phyloP scores from a whole-genome alignment of 2,113 vertebrate genomes.

The Rhegmatorhina hoffmannsi region DNA sequence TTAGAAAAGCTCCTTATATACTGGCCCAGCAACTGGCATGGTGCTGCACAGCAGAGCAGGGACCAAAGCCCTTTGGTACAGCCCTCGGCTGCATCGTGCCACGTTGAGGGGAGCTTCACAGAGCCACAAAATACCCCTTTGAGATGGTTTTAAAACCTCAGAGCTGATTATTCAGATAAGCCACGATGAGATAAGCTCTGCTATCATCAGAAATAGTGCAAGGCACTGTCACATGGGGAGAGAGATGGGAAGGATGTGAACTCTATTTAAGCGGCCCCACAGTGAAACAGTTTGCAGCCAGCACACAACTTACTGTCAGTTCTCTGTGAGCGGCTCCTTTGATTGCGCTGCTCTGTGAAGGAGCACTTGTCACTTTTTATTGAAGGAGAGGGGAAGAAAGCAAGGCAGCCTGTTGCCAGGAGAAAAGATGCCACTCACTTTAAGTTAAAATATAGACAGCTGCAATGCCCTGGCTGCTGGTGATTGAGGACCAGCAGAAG shows the following conservation, averaged over 20 bases:
- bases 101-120: not conserved
- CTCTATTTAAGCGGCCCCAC: not conserved
- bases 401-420: conserved; percentile 38
- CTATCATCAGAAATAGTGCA: not conserved
- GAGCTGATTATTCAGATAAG: conserved; percentile 16
- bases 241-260: conserved; percentile 16
- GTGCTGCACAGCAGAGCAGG: not conserved
- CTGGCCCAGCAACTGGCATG: not conserved
- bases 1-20: not conserved
- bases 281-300: conserved; percentile 5
- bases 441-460: conserved; percentile 31
- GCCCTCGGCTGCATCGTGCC: not conserved
- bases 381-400: conserved; percentile 41
- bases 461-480: not conserved
- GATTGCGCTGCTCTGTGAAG: conserved; percentile 25
- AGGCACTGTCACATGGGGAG: not conserved
- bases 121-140: not conserved
- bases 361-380: conserved; percentile 56
- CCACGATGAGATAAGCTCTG: not conserved
- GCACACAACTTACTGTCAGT: not conserved
- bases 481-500: conserved; percentile 16
- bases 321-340: conserved; percentile 16
- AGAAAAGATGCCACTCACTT: conserved; percentile 50
- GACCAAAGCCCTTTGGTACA: not conserved
- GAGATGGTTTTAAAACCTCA: not conserved